Evolutionary conservation across 1,140 invertebrate genomes (phyloP).

Genomic region (Mycetomoellerius zeteki): DNA sequence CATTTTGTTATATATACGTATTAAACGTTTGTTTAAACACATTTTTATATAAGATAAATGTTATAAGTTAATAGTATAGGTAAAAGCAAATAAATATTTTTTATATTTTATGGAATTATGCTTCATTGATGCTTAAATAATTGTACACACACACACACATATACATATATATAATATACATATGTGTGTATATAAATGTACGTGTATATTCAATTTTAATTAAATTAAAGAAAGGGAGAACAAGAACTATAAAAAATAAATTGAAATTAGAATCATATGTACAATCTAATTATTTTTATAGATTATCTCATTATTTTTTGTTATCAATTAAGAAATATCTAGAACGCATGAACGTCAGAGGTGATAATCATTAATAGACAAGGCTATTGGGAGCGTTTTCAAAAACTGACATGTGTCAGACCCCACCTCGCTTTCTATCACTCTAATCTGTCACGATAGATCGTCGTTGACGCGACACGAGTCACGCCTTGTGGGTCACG

Average conservation of each 20-base stretch:
- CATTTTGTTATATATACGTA: neutral
- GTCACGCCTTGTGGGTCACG: constrained; percentile 67
- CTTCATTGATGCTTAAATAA: neutral
- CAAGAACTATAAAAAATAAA: neutral
- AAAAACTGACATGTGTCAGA: constrained; percentile 65
- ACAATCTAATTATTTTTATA: neutral
- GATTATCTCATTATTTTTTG: neutral
- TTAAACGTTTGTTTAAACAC: constrained; percentile 21
- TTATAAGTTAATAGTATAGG: neutral
- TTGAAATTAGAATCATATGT: neutral
- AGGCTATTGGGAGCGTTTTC: constrained; percentile 45
- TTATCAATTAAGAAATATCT: constrained; percentile 53
- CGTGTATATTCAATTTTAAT: neutral
- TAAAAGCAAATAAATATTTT: neutral
- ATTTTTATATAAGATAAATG: neutral
- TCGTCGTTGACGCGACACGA: constrained; percentile 51
- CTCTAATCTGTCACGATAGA: constrained; percentile 63
- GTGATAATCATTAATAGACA: constrained; percentile 57
- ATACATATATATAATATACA: no score
- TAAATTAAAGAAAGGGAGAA: neutral
- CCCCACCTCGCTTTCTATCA: constrained; percentile 65
- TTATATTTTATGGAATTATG: neutral
- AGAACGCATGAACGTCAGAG: neutral
- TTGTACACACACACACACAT: neutral
- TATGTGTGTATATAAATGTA: neutral